Evolutionary conservation across 2,113 vertebrate genomes (phyloP), one percentile per base, ranked within the genome.

Genomic region (Gobius niger): DNA sequence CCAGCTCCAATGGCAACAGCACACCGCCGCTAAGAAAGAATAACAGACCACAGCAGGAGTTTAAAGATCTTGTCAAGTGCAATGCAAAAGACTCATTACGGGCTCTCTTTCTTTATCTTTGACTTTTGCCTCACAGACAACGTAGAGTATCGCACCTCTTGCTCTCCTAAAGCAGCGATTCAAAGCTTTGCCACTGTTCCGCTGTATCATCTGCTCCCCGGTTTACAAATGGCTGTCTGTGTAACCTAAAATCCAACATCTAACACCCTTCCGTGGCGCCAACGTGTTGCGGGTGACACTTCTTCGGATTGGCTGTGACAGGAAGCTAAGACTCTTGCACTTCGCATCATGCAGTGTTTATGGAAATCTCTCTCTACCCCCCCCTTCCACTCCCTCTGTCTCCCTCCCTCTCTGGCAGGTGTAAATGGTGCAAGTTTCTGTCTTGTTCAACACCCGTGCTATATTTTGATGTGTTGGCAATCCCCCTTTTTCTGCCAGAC

Each of bases 401-500:
- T 73, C 66, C 67, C 56, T 47, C 60, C 44, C 49, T 82, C 51
- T 34, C 47, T 85, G 85, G 85, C 84, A 88, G 85, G 89, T 87
- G 89, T 90, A 90, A 90, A 91, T 85, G 87, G 77, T 87, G 88
- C 83, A 81, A 85, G 80, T 90, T 90, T 85, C 84, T 86, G 88
- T 90, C 88, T 90, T 91, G 90, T 90, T 89, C 84, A 77, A 90
- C 85, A 90, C 85, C 88, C 80, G 63, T 85, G 83, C 82, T 85
- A 85, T 87, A 86, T 89, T 91, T 90, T 90, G 90, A 91, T 89
- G 90, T 89, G 88, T 84, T 88, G 85, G 89, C 90, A 90, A 87
- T 86, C 89, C 87, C 82, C 89, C 87, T 83, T 90, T 88, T 57
- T 89, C 87, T 88, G 87, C 90, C 88, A 88, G 85, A 84, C 90